A percentile compares a stretch with the other conserved stretches of the same genome.
These are phyloP conservation scores for Lordiphosa stackelbergi DNA, from an alignment of 1,140 invertebrate genomes.

Conservation along the genomic window DNA sequence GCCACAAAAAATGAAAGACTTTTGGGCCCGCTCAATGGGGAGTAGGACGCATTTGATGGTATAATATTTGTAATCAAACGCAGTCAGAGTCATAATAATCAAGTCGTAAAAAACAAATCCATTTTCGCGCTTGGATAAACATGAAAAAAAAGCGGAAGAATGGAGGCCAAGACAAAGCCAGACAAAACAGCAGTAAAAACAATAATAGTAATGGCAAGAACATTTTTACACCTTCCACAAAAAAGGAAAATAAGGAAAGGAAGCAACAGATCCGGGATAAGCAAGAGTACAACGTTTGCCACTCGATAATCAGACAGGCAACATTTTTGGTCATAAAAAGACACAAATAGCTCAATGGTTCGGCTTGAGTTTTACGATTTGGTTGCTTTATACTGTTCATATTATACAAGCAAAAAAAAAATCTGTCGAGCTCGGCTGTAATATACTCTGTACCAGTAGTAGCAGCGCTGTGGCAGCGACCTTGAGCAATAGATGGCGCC, in stretches of 20 bases:
- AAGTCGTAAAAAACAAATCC: conserved; percentile 75
- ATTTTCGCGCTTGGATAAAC: conserved; percentile 71
- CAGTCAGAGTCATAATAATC: conserved; percentile 71
- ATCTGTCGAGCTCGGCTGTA: too few relatives aligned
- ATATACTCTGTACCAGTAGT: too few relatives aligned
- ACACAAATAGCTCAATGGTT: conserved; percentile 59
- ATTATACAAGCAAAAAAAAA: too few relatives aligned
- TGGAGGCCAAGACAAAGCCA: conserved; percentile 24
- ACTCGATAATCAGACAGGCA: conserved; percentile 37
- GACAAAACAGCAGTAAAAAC: conserved; percentile 55
- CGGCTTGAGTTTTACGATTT: conserved; percentile 41
- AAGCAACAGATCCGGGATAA: conserved; percentile 35
- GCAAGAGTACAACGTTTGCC: conserved; percentile 27
- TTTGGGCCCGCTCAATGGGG: conserved; percentile 12
- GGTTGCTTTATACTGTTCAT: too few relatives aligned
- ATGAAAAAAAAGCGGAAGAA: conserved; percentile 19
- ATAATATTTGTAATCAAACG: conserved; percentile 74
- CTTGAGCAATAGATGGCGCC: too few relatives aligned
- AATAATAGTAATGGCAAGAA: conserved; percentile 69
- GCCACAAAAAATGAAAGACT: conserved; percentile 16
- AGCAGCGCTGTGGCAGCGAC: too few relatives aligned
- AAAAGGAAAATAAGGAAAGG: conserved; percentile 32
- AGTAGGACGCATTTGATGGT: conserved; percentile 23
- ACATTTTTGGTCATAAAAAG: conserved; percentile 52
- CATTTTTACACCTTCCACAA: conserved; percentile 67